Base-by-base conservation (phyloP, 2,888 invertebrate genomes). In the Stenodema calcarata region DNA sequence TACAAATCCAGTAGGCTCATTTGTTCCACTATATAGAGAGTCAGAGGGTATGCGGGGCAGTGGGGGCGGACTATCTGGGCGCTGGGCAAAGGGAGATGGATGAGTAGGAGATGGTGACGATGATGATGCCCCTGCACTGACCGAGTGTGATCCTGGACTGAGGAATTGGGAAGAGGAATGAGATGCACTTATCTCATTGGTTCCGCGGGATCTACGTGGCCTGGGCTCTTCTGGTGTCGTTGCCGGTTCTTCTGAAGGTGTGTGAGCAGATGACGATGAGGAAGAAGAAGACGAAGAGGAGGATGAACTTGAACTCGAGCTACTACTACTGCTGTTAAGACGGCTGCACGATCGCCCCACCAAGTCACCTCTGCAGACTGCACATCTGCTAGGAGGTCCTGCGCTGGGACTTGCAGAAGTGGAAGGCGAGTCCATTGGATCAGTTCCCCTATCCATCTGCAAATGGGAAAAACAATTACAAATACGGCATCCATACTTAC, bases 391-490 rank as follows among this genome's bases (percentile, higher is more conserved):
- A 1, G 54, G 14, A 3, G 42, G 42, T 11, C 86, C 86, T 28
- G 69, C 4, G 0, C 78, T n/a, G 2, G 69, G 0, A 41, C 70
- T 82, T 16, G 84, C 73, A 18, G 86, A 86, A 12, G 87, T 54
- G 2, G 87, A 35, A 87, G 93, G 93, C 0, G 93, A 91, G 90
- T 94, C 94, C 94, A 94, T 94, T 0, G 94, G 94, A 90, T 95
- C 94, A 0, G 95, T 94, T 4, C 94, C 94, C 85, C 94, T 93
- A 90, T 95, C 94, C 89, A 93, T 94, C 94, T 94, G 90, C 42
- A 90, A 90, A 89, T 88, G 86, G 80, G 78, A 35, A 35, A 35
- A n/a, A n/a, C n/a, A n/a, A n/a, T n/a, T n/a, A n/a, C n/a, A n/a
- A n/a, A n/a, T n/a, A n/a, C n/a, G n/a, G n/a, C n/a, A n/a, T n/a